Evolutionary conservation across 2,888 invertebrate species (phyloP).

Genomic region (Fragum fragum): DNA sequence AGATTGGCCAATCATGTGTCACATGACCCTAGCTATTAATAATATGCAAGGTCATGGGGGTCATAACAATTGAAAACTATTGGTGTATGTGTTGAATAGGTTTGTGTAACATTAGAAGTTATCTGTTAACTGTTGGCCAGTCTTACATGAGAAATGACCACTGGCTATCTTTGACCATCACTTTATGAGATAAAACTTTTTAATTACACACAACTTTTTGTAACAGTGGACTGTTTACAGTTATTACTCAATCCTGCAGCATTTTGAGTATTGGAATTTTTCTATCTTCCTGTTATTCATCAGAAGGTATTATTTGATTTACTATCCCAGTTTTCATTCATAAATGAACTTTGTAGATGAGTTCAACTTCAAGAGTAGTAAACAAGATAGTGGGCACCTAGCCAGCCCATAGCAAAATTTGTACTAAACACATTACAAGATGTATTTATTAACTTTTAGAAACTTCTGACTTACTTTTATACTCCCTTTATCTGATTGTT

Average conservation of each 20-base stretch:
- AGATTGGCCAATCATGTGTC: conserved; percentile 65
- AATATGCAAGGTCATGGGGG: conserved; percentile 70
- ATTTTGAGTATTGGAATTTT: not conserved
- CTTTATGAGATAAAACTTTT: conserved; percentile 54
- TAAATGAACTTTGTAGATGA: conserved; percentile 17
- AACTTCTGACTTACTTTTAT: no score
- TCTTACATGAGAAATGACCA: conserved; percentile 66
- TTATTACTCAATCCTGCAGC: conserved; percentile 1
- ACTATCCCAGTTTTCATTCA: conserved; percentile 27
- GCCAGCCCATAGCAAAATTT: conserved; percentile 17
- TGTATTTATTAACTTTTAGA: no score
- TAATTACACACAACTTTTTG: conserved; percentile 27
- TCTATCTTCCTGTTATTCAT: not conserved
- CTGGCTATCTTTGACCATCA: conserved; percentile 55
- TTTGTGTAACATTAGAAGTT: conserved; percentile 76
- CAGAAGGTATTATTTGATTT: conserved; percentile 28
- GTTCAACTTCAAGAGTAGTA: conserved; percentile 25
- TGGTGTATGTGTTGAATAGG: conserved; percentile 66
- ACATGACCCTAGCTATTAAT: conserved; percentile 67
- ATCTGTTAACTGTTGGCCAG: conserved; percentile 72
- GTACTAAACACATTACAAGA: conserved; percentile 22
- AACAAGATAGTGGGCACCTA: conserved; percentile 32
- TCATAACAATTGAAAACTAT: conserved; percentile 65
- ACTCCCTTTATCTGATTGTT: no score
- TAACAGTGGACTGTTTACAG: conserved; percentile 22